Evolutionary conservation across 1,140 invertebrate species (phyloP).

Genomic region (Metaphire vulgaris): DNA sequence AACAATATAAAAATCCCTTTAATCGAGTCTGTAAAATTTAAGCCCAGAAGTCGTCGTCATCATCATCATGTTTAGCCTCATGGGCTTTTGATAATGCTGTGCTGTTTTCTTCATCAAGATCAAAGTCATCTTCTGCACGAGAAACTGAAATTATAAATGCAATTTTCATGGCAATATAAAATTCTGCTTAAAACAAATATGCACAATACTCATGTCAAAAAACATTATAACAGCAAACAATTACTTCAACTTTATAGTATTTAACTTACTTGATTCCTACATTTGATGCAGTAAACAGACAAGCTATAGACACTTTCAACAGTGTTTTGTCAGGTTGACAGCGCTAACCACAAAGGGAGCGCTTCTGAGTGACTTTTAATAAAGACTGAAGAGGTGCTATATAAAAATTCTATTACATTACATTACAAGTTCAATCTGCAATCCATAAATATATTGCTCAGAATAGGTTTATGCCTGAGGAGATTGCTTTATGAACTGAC

Average conservation of each 20-base stretch:
- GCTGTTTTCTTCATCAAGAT: not conserved
- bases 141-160: not conserved
- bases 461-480: too few species aligned
- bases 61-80: not conserved
- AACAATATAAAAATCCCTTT: too few species aligned
- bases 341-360: too few species aligned
- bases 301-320: too few species aligned
- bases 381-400: too few species aligned
- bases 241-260: not conserved
- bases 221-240: not conserved
- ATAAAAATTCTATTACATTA: too few species aligned
- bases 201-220: not conserved
- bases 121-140: not conserved
- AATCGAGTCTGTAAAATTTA: too few species aligned
- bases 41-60: not conserved
- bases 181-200: not conserved
- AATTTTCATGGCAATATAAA: not conserved
- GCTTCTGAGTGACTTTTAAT: too few species aligned
- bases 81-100: not conserved
- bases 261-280: not conserved
- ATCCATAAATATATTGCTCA: too few species aligned
- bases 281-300: not conserved
- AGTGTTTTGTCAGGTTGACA: too few species aligned
- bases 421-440: too few species aligned
- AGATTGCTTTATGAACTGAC: too few species aligned